These are phyloP conservation scores for Bolinopsis microptera DNA, from an alignment of 37 sponge, comb jelly and placozoan genomes.

Conservation along the genomic window DNA sequence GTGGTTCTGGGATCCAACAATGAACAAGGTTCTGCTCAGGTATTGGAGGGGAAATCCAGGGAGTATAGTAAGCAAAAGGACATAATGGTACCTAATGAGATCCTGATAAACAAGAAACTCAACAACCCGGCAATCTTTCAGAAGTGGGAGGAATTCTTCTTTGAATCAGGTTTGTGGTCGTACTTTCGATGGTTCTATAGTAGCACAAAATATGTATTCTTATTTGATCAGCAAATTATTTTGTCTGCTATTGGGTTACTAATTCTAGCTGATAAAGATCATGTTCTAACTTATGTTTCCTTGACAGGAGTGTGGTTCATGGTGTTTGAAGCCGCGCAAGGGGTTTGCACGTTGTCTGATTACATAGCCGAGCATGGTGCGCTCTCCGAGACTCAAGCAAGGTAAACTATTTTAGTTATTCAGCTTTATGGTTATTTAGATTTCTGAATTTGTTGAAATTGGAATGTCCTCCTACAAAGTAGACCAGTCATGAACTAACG, in stretches of 20 bases:
- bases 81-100: not conserved
- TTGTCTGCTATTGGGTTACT: not conserved
- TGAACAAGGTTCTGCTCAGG: too few relatives aligned
- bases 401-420: too few relatives aligned
- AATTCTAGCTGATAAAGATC: too few relatives aligned
- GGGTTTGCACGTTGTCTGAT: not conserved
- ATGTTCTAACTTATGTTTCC: too few relatives aligned
- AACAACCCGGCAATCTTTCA: conserved; percentile 3
- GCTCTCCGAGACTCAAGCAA: not conserved
- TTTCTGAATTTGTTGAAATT: too few relatives aligned
- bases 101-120: conserved; percentile 52
- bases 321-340: not conserved
- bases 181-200: not conserved
- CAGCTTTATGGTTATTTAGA: too few relatives aligned
- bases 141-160: conserved; percentile 36
- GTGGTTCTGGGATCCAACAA: too few relatives aligned
- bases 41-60: not conserved
- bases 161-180: not conserved
- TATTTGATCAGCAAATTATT: not conserved
- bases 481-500: too few relatives aligned
- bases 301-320: conserved; percentile 11
- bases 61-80: not conserved
- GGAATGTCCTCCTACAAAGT: too few relatives aligned
- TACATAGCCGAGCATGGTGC: not conserved
- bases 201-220: not conserved